These are phyloP conservation scores for Asbolus verrucosus DNA, from an alignment of 1,140 invertebrate species.

Conservation along the genomic window DNA sequence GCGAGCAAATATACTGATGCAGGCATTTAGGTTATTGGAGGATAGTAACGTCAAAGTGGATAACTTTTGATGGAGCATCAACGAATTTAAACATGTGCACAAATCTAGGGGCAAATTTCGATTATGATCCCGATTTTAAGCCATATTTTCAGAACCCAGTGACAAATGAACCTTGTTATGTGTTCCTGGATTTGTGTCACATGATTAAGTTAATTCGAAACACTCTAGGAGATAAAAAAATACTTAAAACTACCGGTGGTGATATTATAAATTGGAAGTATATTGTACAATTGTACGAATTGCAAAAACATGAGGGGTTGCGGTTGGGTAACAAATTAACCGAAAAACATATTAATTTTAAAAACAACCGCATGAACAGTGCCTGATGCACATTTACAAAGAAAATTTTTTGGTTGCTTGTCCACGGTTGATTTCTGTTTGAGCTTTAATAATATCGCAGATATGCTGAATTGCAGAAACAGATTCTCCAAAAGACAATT, in stretches of 20 bases:
- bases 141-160: constrained; percentile 39
- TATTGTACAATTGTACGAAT: constrained; percentile 53
- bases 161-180: constrained; percentile 44
- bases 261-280: no score
- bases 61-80: constrained; percentile 45
- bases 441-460: constrained; percentile 29
- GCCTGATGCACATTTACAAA: background rate
- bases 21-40: constrained; percentile 14
- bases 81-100: constrained; percentile 47
- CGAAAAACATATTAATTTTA: constrained; percentile 57
- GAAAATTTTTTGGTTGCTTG: constrained; percentile 1
- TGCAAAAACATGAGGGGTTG: constrained; percentile 57
- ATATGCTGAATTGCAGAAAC: constrained; percentile 43
- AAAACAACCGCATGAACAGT: constrained; percentile 61
- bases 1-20: background rate
- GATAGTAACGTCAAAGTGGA: constrained; percentile 24
- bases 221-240: constrained; percentile 55
- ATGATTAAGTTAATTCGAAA: constrained; percentile 62
- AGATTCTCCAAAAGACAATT: constrained; percentile 35
- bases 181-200: constrained; percentile 57
- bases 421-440: constrained; percentile 3
- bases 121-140: constrained; percentile 41
- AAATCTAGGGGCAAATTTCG: constrained; percentile 39
- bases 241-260: no score
- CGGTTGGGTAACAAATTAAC: constrained; percentile 59